Conservation (phyloP, 2,797 vertebrate genomes). For the Smutsia temminckii region DNA sequence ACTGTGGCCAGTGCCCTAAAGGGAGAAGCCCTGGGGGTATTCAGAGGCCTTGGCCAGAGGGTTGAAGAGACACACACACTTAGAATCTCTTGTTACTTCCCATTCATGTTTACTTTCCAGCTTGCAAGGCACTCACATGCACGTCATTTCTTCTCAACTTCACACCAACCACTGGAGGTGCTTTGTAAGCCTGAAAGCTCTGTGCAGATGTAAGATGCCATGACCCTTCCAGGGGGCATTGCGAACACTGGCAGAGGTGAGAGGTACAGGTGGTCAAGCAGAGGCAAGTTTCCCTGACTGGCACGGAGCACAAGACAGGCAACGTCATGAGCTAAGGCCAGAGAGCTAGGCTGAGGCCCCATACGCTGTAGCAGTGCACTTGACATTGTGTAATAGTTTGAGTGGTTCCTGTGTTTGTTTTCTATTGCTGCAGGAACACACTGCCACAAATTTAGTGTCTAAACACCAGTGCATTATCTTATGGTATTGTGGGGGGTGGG, state of each 20-base stretch:
- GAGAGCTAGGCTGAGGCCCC: background rate
- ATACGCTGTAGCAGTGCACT: fast-evolving
- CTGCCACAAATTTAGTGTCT: background rate
- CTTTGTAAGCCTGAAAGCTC: background rate
- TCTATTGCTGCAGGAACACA: background rate
- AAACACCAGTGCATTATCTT: background rate
- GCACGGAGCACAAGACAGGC: background rate
- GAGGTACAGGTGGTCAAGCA: background rate
- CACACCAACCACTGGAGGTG: background rate
- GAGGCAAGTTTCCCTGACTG: background rate
- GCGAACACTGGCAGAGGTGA: background rate
- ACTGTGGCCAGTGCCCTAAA: background rate
- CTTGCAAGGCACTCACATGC: background rate
- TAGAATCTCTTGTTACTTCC: background rate
- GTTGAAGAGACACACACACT: background rate
- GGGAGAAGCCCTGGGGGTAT: background rate
- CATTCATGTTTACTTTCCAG: background rate
- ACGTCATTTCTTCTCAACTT: background rate
- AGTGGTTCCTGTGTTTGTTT: background rate
- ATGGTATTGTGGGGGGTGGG: background rate
- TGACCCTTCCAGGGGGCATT: background rate
- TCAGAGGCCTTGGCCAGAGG: background rate
- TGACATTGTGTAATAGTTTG: background rate
- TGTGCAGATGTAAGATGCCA: background rate
- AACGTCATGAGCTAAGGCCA: background rate